These are phyloP conservation scores for Parochlus steinenii DNA, from an alignment of 2,888 invertebrate species.

Conservation along the genomic window DNA sequence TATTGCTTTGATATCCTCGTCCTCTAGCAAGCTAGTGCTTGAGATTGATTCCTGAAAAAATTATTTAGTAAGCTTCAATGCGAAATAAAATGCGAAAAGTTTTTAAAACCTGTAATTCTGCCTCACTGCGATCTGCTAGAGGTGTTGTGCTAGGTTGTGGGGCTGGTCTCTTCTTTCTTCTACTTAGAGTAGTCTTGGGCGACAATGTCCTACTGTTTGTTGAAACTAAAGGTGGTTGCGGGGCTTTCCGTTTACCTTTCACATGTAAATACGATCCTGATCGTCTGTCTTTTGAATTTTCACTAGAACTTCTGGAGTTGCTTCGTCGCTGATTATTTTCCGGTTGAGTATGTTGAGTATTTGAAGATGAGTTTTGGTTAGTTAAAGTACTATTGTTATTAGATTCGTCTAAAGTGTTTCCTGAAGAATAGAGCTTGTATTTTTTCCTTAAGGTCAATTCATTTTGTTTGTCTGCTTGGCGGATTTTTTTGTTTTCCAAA, in stretches of 20 bases:
- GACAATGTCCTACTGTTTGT: slow-evolving; percentile 15
- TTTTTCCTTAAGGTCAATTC: slow-evolving; percentile 42
- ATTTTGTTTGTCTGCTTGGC: slow-evolving; percentile 38
- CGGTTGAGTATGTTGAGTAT: slow-evolving; percentile 27
- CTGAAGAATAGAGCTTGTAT: slow-evolving; percentile 39
- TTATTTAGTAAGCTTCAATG: neutral
- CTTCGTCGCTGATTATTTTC: slow-evolving; percentile 27
- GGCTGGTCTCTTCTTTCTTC: slow-evolving; percentile 37
- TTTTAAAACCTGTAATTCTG: slow-evolving; percentile 15
- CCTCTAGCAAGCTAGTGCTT: slow-evolving; percentile 14
- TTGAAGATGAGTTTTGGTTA: slow-evolving; percentile 13
- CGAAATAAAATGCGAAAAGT: too few species aligned
- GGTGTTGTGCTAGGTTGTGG: too few species aligned
- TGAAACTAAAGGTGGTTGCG: slow-evolving; percentile 41
- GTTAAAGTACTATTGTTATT: slow-evolving; percentile 17
- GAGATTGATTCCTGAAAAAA: slow-evolving; percentile 5
- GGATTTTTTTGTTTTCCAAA: slow-evolving; percentile 38
- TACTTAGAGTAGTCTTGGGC: slow-evolving; percentile 16
- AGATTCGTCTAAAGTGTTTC: too few species aligned
- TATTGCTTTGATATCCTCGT: slow-evolving; percentile 16
- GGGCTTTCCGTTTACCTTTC: slow-evolving; percentile 58
- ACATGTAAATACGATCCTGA: slow-evolving; percentile 44
- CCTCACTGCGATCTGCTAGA: slow-evolving; percentile 21
- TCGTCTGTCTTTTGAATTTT: slow-evolving; percentile 39
- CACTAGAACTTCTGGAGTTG: slow-evolving; percentile 37